Evolutionary conservation across 1,140 invertebrate species (phyloP).

Genomic region (Brachionus calyciflorus): DNA sequence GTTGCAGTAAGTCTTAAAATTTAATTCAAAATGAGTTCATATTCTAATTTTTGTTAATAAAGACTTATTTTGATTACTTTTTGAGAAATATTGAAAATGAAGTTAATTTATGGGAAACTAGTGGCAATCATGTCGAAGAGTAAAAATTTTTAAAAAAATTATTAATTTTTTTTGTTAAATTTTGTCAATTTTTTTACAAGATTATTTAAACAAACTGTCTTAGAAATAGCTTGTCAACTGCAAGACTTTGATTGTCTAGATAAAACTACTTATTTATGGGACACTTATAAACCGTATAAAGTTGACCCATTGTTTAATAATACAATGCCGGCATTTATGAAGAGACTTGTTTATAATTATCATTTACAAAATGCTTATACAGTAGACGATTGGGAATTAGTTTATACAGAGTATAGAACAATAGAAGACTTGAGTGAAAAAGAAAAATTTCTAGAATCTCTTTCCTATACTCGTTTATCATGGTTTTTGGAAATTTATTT

Average conservation of each 20-base stretch:
- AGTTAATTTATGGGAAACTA: background rate
- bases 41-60: background rate
- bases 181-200: slow-evolving; percentile 4
- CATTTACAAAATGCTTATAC: slow-evolving; percentile 40
- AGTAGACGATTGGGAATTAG: background rate
- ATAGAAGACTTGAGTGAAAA: slow-evolving; percentile 12
- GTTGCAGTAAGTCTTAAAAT: slow-evolving; percentile 19
- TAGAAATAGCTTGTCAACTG: slow-evolving; percentile 30
- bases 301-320: background rate
- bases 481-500: slow-evolving; percentile 38
- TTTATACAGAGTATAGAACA: background rate
- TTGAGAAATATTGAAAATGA: slow-evolving; percentile 31
- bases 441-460: background rate
- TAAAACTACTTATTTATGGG: slow-evolving; percentile 13
- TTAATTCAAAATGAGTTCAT: background rate
- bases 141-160: background rate
- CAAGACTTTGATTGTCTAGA: slow-evolving; percentile 12
- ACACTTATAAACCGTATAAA: background rate
- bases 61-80: slow-evolving; percentile 43
- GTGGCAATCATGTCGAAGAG: slow-evolving; percentile 26
- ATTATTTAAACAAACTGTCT: slow-evolving; percentile 4
- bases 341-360: slow-evolving; percentile 16
- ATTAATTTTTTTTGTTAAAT: no score
- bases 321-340: background rate
- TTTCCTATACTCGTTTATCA: slow-evolving; percentile 6